phyloP scores from a whole-genome alignment of 2,113 vertebrate genomes.

The Scolopax mira region DNA sequence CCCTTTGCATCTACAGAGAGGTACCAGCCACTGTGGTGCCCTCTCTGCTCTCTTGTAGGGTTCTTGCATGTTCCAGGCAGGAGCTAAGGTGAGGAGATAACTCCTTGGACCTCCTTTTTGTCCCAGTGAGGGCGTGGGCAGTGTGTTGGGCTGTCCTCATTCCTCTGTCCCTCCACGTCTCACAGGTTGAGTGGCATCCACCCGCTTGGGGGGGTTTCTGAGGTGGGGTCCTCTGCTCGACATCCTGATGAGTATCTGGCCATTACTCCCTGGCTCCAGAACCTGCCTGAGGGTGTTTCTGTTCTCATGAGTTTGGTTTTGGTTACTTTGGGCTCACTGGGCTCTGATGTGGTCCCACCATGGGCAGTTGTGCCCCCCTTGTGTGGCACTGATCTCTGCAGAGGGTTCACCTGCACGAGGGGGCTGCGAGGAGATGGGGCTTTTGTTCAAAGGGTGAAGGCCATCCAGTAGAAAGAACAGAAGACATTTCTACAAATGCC shows the following conservation, averaged over 20 bases:
- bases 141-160: neutral
- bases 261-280: neutral
- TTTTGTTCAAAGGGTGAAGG: neutral
- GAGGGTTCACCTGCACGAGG: neutral
- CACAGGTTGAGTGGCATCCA: neutral
- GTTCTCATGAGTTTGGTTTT: neutral
- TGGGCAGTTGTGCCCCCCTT: neutral
- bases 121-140: neutral
- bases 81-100: neutral
- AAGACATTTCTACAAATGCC: neutral
- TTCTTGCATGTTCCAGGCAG: neutral
- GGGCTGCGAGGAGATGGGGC: neutral
- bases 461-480: neutral
- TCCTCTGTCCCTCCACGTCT: neutral
- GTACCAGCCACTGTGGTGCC: no score
- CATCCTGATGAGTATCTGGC: neutral
- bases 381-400: neutral
- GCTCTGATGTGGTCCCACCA: accelerated
- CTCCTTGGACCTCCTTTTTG: neutral
- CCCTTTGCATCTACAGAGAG: neutral
- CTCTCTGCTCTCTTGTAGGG: neutral
- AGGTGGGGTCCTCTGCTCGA: neutral
- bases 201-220: neutral
- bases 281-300: neutral
- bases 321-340: neutral